Conservation (phyloP, 2,888 invertebrate species). For the Oxycera nigricornis region DNA sequence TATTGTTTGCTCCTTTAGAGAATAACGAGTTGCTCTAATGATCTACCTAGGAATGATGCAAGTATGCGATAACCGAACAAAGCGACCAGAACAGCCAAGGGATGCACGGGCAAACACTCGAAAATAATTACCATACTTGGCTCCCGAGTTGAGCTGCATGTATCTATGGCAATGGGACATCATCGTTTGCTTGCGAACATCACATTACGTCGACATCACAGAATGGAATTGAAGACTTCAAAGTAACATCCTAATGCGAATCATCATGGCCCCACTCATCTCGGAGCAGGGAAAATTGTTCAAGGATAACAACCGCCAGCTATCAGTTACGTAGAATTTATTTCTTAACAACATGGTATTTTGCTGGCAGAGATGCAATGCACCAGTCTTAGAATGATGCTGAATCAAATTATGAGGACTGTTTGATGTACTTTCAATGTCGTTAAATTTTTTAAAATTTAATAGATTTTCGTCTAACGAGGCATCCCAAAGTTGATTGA, state of each 20-base stretch:
- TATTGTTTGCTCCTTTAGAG: no score
- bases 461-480: no score
- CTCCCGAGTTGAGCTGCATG: neutral
- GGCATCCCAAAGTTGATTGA: no score
- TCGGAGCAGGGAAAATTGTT: neutral
- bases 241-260: neutral
- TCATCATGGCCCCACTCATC: neutral
- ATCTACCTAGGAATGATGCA: no score
- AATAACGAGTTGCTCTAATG: no score
- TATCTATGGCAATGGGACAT: neutral
- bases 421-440: neutral
- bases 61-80: no score
- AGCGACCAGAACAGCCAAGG: neutral
- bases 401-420: neutral
- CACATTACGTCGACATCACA: neutral
- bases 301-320: neutral
- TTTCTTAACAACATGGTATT: neutral
- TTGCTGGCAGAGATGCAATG: neutral
- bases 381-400: neutral
- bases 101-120: neutral
- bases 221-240: neutral
- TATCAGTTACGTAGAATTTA: neutral
- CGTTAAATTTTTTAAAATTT: slow-evolving; percentile 6
- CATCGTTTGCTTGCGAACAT: neutral
- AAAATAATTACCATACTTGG: neutral